Base-by-base conservation (phyloP, 64 coral and sea anemone species). In the Trachythela sp. region DNA sequence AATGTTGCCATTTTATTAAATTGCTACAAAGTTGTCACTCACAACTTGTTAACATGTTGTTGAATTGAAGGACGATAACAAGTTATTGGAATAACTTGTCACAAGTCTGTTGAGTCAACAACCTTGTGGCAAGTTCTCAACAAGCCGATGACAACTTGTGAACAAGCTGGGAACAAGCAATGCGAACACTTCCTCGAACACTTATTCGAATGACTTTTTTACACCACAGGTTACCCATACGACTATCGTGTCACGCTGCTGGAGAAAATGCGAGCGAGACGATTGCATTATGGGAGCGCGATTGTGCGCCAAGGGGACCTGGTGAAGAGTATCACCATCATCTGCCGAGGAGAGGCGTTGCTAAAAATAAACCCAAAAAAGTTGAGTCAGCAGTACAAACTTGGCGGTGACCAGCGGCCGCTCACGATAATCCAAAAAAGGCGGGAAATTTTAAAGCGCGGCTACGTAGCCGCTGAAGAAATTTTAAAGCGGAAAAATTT, bases 141-240 rank as follows among this genome's bases (percentile, higher is more conserved):
- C n/a, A 45, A 45, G 42, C 4, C 42, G 4, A 45, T 45, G 4
- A 11, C 11, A 11, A 45, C 4, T 45, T 45, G 42, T 6, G 11
- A 45, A 45, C 42, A 45, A 6, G 42, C 11, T 45, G 42, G 4
- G 42, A 45, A n/a, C n/a, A n/a, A n/a, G n/a, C n/a, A 6, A 11
- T 45, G 42, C 4, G 42, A 11, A 11, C 42, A 45, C 42, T 11
- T 4, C 42, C 42, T 45, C n/a, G n/a, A n/a, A n/a, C n/a, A n/a
- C n/a, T n/a, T n/a, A n/a, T 45, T 45, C 11, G 4, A 80, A 0
- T 13, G 34, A 0, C 0, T 15, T 15, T 80, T 37, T 15, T 80
- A 80, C 75, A 11, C 75, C 11, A 36, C 75, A 80, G 75, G 75
- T 80, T 80, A 15, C 34, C 75, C 75, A 9, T 80, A 80, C 75